Evolutionary conservation across 2,888 invertebrate species (phyloP).

Genomic region (Metalampra italica): DNA sequence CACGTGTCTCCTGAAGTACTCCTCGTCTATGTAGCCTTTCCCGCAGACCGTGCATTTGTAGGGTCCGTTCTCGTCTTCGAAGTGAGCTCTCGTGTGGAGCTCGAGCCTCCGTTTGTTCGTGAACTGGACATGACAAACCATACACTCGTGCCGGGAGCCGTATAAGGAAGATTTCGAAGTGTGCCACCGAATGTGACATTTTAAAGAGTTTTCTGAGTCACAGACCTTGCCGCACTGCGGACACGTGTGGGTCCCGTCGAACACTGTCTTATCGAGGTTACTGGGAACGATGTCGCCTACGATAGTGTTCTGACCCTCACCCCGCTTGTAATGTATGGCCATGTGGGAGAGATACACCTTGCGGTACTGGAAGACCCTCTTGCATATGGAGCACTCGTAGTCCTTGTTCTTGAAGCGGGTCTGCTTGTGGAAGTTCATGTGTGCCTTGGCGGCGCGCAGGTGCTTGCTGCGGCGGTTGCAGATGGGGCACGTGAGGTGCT

Average conservation of each 20-base stretch:
- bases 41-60: constrained; percentile 72
- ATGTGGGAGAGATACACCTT: constrained; percentile 69
- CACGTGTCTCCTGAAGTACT: constrained; percentile 65
- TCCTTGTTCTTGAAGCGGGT: constrained; percentile 68
- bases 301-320: constrained; percentile 60
- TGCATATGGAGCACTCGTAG: constrained; percentile 72
- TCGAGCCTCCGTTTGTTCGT: constrained; percentile 65
- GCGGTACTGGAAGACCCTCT: constrained; percentile 60
- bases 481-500: constrained; percentile 57
- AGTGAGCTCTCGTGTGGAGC: constrained; percentile 67
- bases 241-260: constrained; percentile 60
- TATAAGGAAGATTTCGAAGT: constrained; percentile 60
- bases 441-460: constrained; percentile 65
- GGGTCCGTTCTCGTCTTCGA: constrained; percentile 72
- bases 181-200: constrained; percentile 67
- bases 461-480: constrained; percentile 69
- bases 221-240: constrained; percentile 67
- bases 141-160: constrained; percentile 66
- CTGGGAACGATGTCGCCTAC: constrained; percentile 41
- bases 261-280: constrained; percentile 27
- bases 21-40: constrained; percentile 74
- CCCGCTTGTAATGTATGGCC: constrained; percentile 68
- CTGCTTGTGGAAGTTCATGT: constrained; percentile 72
- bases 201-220: constrained; percentile 60
- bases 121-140: constrained; percentile 66